phyloP scores from a whole-genome alignment of 30 jellyfish, hydroid and myxozoan genomes.

The Aurelia sp. region DNA sequence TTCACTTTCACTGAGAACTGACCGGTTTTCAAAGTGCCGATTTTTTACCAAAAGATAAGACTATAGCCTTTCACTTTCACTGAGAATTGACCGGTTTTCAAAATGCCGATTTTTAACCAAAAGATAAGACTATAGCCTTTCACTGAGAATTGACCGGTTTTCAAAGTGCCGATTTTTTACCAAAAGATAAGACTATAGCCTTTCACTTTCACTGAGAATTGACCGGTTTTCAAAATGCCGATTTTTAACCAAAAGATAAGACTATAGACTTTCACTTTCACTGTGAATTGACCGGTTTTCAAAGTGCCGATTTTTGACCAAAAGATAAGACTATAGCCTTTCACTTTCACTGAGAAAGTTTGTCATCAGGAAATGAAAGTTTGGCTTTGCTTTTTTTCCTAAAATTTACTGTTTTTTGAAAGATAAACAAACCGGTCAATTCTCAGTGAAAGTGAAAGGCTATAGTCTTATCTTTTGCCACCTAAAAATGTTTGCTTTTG shows the following conservation, averaged over 20 bases:
- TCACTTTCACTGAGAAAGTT: too few relatives aligned
- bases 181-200: background rate
- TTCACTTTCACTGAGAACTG: background rate
- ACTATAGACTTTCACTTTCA: too few relatives aligned
- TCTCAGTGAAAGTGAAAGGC: too few relatives aligned
- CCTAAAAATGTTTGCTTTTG: too few relatives aligned
- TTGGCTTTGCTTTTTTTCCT: background rate
- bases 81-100: background rate
- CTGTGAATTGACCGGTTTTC: background rate
- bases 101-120: background rate
- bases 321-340: background rate
- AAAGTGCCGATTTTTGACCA: background rate
- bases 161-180: background rate
- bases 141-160: background rate
- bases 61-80: background rate
- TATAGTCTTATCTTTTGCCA: too few relatives aligned
- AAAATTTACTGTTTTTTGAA: background rate
- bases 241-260: background rate
- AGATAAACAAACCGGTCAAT: too few relatives aligned
- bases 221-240: background rate
- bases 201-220: background rate
- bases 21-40: background rate
- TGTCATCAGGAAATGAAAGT: background rate
- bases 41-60: background rate
- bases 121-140: background rate